phyloP scores from a whole-genome alignment of 35 echinoderm and acorn worm genomes.

The Lytechinus variegatus region DNA sequence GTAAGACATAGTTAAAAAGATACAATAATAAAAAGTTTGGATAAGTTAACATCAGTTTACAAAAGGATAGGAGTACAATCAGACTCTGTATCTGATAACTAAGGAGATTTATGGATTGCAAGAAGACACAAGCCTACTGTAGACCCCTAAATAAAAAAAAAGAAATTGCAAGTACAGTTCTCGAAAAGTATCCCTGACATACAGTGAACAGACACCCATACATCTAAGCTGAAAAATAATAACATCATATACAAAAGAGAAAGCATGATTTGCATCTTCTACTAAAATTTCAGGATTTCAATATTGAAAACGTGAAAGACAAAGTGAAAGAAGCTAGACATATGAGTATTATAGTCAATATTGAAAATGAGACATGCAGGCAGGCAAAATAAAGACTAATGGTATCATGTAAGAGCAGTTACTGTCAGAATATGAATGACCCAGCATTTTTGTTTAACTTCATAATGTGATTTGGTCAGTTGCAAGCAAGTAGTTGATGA shows the following conservation, averaged over 20 bases:
- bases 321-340: not conserved
- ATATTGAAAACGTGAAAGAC: slow-evolving; percentile 20
- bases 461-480: not conserved
- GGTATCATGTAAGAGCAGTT: not conserved
- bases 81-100: not conserved
- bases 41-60: no score
- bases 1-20: no score
- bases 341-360: not conserved
- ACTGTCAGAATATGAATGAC: no score
- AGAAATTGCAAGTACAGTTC: no score
- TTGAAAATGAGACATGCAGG: not conserved
- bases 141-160: not conserved
- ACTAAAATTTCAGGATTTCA: not conserved
- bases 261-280: not conserved
- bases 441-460: not conserved
- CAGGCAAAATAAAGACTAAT: not conserved
- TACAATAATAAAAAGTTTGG: no score
- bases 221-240: not conserved
- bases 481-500: no score
- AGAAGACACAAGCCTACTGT: not conserved
- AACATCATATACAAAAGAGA: not conserved
- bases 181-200: no score
- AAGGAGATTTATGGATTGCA: not conserved
- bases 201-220: not conserved
- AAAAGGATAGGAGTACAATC: no score